phyloP scores from a whole-genome alignment of 1,140 invertebrate species.

The Drosophila jambulina region DNA sequence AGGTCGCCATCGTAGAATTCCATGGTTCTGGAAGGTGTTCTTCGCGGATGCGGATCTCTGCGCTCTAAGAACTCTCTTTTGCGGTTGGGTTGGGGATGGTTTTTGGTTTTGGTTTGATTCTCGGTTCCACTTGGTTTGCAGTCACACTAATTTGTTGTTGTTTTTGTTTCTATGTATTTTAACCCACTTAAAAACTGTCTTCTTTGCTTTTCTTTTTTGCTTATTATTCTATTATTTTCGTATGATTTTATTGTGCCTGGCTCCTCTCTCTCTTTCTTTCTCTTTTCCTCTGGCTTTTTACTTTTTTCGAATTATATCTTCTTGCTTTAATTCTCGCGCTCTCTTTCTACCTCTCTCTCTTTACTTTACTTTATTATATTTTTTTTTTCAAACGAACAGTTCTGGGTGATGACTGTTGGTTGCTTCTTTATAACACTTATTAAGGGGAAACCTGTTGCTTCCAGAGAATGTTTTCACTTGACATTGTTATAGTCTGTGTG shows the following conservation, averaged over 20 bases:
- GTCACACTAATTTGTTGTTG: slow-evolving; percentile 62
- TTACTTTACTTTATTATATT: slow-evolving; percentile 9
- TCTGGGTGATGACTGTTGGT: slow-evolving; percentile 63
- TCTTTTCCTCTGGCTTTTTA: slow-evolving; percentile 17
- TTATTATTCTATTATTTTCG: slow-evolving; percentile 45
- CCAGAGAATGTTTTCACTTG: slow-evolving; percentile 84
- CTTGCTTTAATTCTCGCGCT: slow-evolving; percentile 37
- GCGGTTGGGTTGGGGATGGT: slow-evolving; percentile 26
- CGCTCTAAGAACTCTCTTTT: slow-evolving; percentile 64
- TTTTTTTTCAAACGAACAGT: slow-evolving; percentile 54
- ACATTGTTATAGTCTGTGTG: slow-evolving; percentile 71
- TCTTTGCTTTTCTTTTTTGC: slow-evolving; percentile 18
- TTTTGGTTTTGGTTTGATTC: slow-evolving; percentile 46
- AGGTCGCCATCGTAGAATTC: slow-evolving; percentile 91
- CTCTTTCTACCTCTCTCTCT: slow-evolving; percentile 35
- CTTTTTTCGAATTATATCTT: slow-evolving; percentile 25
- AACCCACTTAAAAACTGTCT: slow-evolving; percentile 57
- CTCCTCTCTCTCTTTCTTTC: slow-evolving; percentile 16
- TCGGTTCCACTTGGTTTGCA: slow-evolving; percentile 72
- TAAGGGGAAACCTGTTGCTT: slow-evolving; percentile 81
- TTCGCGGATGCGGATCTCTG: slow-evolving; percentile 35
- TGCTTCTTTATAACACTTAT: slow-evolving; percentile 72
- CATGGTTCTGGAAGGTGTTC: slow-evolving; percentile 83
- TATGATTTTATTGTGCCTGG: slow-evolving; percentile 35
- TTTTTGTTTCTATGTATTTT: slow-evolving; percentile 46